phyloP scores from a whole-genome alignment of 1,140 invertebrate species.

The Macrobrachium nipponense region DNA sequence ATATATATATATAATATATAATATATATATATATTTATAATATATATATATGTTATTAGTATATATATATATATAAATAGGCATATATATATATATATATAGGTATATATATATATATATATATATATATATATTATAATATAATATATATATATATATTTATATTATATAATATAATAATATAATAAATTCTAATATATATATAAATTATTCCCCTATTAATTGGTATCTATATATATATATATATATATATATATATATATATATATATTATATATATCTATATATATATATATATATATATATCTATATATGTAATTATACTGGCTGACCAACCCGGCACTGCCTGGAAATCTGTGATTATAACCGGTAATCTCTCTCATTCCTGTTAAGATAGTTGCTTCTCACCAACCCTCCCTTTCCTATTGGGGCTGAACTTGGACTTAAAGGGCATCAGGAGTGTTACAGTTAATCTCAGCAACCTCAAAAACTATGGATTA shows the following conservation, averaged over 20 bases:
- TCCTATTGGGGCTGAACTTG: too few relatives aligned
- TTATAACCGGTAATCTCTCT: too few relatives aligned
- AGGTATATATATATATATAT: neutral
- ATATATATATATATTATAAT: neutral
- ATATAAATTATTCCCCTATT: neutral
- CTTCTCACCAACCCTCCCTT: too few relatives aligned
- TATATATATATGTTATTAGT: constrained; percentile 16
- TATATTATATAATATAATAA: neutral
- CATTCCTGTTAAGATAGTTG: too few relatives aligned
- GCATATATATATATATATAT: neutral
- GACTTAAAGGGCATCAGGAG: too few relatives aligned
- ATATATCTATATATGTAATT: neutral
- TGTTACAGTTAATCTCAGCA: too few relatives aligned
- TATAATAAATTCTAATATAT: neutral
- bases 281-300: neutral
- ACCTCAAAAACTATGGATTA: too few relatives aligned
- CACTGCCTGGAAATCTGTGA: too few relatives aligned
- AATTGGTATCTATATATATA: neutral
- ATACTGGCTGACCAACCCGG: too few relatives aligned
- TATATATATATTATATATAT: constrained; percentile 11
- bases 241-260: constrained; percentile 5
- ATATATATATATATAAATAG: neutral
- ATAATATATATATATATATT: neutral
- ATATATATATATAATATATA: too few relatives aligned
- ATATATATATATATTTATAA: constrained; percentile 11